These are phyloP conservation scores for Potorous gilbertii DNA, from an alignment of 2,797 vertebrate species.

Conservation along the genomic window DNA sequence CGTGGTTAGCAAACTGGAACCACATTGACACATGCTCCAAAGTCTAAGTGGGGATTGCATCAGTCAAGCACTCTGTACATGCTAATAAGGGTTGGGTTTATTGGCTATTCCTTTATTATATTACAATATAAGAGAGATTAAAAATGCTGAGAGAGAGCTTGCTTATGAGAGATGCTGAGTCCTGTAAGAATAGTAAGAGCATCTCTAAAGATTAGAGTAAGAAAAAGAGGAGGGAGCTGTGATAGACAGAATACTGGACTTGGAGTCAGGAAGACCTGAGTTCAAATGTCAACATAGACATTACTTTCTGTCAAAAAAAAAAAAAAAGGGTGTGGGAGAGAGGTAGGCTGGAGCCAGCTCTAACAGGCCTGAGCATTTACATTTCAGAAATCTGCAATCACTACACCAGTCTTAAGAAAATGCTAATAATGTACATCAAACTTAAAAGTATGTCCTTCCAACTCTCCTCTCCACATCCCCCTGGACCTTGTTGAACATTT, in stretches of 20 bases:
- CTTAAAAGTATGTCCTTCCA: background rate
- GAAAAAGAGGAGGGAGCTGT: background rate
- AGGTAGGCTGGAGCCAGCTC: background rate
- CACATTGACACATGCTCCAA: background rate
- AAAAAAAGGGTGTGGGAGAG: background rate
- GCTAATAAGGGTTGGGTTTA: background rate
- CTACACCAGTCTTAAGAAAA: background rate
- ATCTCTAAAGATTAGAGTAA: too few species aligned
- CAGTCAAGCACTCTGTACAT: background rate
- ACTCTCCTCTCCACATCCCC: background rate
- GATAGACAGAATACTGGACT: background rate
- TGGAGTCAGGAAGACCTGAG: background rate
- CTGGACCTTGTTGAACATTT: background rate
- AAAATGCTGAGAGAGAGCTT: background rate
- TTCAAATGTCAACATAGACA: background rate
- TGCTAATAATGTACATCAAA: background rate
- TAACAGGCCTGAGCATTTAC: background rate
- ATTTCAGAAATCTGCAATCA: background rate
- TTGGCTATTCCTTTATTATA: background rate
- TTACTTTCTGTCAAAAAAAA: background rate
- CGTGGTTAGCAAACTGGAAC: background rate
- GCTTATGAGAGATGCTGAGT: background rate
- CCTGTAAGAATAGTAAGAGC: background rate
- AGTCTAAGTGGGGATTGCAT: background rate
- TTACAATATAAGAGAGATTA: background rate